These are phyloP conservation scores for Sinocyclocheilus maitianheensis DNA, from an alignment of 2,113 vertebrate genomes.

Conservation along the genomic window DNA sequence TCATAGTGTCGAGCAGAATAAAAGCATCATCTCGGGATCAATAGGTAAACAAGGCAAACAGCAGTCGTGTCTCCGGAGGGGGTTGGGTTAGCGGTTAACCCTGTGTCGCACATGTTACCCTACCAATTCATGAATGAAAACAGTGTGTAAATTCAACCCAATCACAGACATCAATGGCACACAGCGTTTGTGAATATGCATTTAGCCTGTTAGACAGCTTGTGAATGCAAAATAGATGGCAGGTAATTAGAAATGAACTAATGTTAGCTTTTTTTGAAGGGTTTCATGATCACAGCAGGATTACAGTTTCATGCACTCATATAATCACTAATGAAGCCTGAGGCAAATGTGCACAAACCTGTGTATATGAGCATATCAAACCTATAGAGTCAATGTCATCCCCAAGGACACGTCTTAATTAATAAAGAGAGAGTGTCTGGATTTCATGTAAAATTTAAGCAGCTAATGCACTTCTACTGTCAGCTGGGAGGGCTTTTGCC, in stretches of 20 bases:
- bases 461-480: slow-evolving; percentile 38
- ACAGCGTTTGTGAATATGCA: neutral
- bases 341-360: slow-evolving; percentile 1
- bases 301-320: neutral
- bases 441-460: slow-evolving; percentile 39
- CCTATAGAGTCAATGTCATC: slow-evolving; percentile 70
- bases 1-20: slow-evolving; percentile 12
- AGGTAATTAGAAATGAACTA: neutral
- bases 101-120: neutral
- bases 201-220: neutral
- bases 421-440: slow-evolving; percentile 57
- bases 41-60: slow-evolving; percentile 56
- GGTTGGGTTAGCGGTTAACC: slow-evolving; percentile 12
- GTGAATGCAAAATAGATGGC: neutral
- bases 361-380: slow-evolving; percentile 31
- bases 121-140: slow-evolving; percentile 21
- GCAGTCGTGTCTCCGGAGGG: slow-evolving; percentile 44
- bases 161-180: neutral
- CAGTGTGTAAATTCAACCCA: neutral
- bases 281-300: neutral
- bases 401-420: slow-evolving; percentile 68
- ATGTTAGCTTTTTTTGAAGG: neutral
- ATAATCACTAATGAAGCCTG: neutral
- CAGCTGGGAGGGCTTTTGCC: slow-evolving; percentile 4
- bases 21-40: slow-evolving; percentile 32